Evolutionary conservation across 2,797 vertebrate genomes (phyloP).

Genomic region (Galaxias olidus): DNA sequence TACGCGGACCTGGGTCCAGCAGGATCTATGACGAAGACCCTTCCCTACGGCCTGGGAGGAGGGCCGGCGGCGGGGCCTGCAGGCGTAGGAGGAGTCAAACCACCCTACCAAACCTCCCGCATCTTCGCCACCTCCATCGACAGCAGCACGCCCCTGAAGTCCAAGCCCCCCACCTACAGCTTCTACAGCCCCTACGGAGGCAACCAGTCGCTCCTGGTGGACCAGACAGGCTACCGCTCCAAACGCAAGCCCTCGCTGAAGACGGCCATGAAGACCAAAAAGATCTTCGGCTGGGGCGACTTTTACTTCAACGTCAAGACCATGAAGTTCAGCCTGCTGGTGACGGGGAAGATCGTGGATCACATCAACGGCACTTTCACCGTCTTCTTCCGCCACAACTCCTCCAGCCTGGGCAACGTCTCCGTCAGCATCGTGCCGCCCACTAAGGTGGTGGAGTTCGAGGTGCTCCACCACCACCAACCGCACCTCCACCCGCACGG

Average conservation of each 20-base stretch:
- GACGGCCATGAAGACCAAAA: slow-evolving; percentile 87
- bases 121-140: slow-evolving; percentile 73
- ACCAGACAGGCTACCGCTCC: slow-evolving; percentile 79
- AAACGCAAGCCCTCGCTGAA: slow-evolving; percentile 89
- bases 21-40: slow-evolving; percentile 75
- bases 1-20: slow-evolving; percentile 83
- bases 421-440: slow-evolving; percentile 96
- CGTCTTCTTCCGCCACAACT: slow-evolving; percentile 97
- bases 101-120: slow-evolving; percentile 72
- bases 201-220: slow-evolving; percentile 82
- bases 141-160: slow-evolving; percentile 70
- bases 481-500: slow-evolving; percentile 60
- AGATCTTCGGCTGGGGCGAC: slow-evolving; percentile 97
- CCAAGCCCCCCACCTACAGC: slow-evolving; percentile 72
- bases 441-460: slow-evolving; percentile 92
- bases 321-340: slow-evolving; percentile 91
- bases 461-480: slow-evolving; percentile 82
- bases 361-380: slow-evolving; percentile 98
- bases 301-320: slow-evolving; percentile 97
- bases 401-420: slow-evolving; percentile 93
- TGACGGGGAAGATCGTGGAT: slow-evolving; percentile 97
- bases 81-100: slow-evolving; percentile 73
- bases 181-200: slow-evolving; percentile 82
- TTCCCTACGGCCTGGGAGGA: slow-evolving; percentile 73
- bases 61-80: slow-evolving; percentile 56